These are phyloP conservation scores for Daubentonia madagascariensis DNA, from an alignment of 2,113 vertebrate genomes.

Conservation along the genomic window DNA sequence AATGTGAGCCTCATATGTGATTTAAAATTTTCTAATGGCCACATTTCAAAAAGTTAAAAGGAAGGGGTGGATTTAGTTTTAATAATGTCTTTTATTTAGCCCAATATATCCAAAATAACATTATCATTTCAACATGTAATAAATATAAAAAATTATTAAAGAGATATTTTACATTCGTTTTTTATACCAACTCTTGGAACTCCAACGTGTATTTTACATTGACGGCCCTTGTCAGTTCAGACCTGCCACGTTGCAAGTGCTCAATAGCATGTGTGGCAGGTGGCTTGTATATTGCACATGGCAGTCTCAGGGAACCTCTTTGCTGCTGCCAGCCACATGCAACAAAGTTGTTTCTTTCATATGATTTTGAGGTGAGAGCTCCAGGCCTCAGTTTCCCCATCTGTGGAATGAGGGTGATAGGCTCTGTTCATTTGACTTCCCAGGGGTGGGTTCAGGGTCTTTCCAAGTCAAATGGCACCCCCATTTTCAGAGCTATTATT, in stretches of 20 bases:
- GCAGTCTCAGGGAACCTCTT: neutral
- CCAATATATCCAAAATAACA: neutral
- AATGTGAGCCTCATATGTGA: neutral
- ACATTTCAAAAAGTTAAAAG: slow-evolving; percentile 35
- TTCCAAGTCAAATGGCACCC: neutral
- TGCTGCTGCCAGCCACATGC: neutral
- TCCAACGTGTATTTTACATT: neutral
- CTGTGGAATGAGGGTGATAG: neutral
- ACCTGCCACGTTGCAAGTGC: fast-evolving
- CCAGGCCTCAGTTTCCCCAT: neutral
- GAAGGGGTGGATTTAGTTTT: neutral
- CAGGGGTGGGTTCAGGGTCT: neutral
- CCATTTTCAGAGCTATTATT: neutral
- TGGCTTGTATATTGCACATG: fast-evolving
- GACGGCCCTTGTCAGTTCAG: neutral
- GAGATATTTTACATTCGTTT: neutral
- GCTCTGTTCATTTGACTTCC: neutral
- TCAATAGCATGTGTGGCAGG: fast-evolving
- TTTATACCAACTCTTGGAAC: neutral
- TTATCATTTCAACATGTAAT: neutral
- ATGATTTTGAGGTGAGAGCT: neutral
- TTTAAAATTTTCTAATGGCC: neutral
- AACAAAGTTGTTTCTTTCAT: neutral
- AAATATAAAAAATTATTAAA: slow-evolving; percentile 11
- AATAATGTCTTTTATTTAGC: slow-evolving; percentile 11